A percentile compares a stretch with the other conserved stretches of the same genome.
Evolutionary conservation across 2,797 vertebrate genomes (phyloP).

Genomic region (Odontamblyopus rebecca): DNA sequence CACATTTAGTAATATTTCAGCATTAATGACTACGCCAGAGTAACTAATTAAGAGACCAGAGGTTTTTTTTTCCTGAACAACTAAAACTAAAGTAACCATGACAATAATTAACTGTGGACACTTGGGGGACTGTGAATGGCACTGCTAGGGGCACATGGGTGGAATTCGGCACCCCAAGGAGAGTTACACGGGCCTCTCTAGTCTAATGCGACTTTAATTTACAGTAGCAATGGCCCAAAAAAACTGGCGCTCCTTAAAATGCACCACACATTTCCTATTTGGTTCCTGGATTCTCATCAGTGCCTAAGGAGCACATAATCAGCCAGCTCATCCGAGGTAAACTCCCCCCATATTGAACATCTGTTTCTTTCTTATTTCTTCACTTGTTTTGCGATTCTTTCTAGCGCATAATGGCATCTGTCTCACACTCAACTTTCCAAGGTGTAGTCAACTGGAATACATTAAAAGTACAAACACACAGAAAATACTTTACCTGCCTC

Average conservation of each 20-base stretch:
- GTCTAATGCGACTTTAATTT: conserved; percentile 55
- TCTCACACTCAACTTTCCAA: conserved; percentile 18
- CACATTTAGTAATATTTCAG: conserved; percentile 16
- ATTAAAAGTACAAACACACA: conserved; percentile 25
- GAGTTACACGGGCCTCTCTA: conserved; percentile 46
- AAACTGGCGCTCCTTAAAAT: conserved; percentile 16
- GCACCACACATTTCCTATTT: conserved; percentile 23
- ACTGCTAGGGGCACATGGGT: conserved; percentile 54
- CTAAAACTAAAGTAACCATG: conserved; percentile 24
- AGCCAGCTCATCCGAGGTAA: conserved; percentile 19
- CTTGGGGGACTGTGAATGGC: conserved; percentile 31
- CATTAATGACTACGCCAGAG: conserved; percentile 14
- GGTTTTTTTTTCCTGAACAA: conserved; percentile 17
- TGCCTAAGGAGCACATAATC: conserved; percentile 28
- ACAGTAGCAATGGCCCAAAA: conserved; percentile 44
- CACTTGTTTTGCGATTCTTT: conserved; percentile 31
- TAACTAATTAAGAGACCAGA: conserved; percentile 19
- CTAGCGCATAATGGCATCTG: conserved; percentile 33
- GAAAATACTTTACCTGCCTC: neutral
- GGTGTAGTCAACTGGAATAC: conserved; percentile 15
- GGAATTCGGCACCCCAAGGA: conserved; percentile 60
- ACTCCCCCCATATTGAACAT: conserved; percentile 40
- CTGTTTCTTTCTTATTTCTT: conserved; percentile 41
- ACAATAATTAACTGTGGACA: conserved; percentile 33
- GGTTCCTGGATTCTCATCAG: conserved; percentile 38